Evolutionary conservation across 2,797 vertebrate genomes (phyloP).

Genomic region (Champsocephalus gunnari): DNA sequence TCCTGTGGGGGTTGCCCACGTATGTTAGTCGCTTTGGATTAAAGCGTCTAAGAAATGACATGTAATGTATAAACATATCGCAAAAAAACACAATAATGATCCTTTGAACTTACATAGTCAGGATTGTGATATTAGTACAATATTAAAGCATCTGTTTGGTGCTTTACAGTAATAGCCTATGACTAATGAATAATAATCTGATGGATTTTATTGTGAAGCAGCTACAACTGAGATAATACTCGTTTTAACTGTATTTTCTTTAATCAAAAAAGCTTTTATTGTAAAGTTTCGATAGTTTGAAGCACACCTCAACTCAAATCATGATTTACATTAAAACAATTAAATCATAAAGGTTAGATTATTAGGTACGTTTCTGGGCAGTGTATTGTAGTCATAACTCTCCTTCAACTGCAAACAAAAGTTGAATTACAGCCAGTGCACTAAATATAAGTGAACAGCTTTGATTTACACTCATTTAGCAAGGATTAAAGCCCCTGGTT

Average conservation of each 20-base stretch:
- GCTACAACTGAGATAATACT: neutral
- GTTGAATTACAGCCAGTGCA: neutral
- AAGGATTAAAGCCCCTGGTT: constrained; percentile 17
- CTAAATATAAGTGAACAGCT: neutral
- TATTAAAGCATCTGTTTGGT: constrained; percentile 3
- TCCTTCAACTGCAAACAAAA: neutral
- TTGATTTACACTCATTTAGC: neutral
- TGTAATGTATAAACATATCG: too few species aligned
- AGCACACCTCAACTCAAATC: neutral
- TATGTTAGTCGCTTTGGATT: too few species aligned
- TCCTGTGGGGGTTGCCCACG: too few species aligned
- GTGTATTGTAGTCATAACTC: neutral
- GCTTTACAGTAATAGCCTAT: neutral
- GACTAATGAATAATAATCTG: neutral
- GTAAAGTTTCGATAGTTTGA: neutral
- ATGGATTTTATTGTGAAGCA: constrained; percentile 8
- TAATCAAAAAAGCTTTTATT: neutral
- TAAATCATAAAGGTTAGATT: neutral
- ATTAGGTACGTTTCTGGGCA: neutral
- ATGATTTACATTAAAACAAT: neutral
- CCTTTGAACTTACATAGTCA: neutral
- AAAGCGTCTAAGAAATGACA: too few species aligned
- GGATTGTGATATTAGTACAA: neutral
- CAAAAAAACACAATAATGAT: neutral
- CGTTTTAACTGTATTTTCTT: neutral